Conservation (phyloP, 2,113 vertebrate genomes). For the Okapia johnstoni region DNA sequence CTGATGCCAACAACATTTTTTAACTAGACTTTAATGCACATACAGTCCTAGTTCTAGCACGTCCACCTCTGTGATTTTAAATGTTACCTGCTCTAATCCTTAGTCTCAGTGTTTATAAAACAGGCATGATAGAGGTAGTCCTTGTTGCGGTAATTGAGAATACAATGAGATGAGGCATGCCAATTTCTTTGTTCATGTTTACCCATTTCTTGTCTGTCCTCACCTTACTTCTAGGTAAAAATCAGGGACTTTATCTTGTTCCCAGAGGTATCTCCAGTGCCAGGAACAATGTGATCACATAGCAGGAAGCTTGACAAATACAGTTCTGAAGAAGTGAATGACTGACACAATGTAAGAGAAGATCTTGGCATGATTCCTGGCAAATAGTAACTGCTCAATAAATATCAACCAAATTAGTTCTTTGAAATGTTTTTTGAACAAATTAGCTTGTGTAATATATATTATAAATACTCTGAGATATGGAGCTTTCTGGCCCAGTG, state of each 20-base stretch:
- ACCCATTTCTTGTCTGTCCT: not conserved
- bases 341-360: not conserved
- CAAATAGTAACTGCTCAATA: slow-evolving; percentile 32
- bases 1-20: not conserved
- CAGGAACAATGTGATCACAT: not conserved
- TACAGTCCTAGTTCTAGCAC: not conserved
- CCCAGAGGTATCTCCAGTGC: not conserved
- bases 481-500: not conserved
- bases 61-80: not conserved
- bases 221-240: not conserved
- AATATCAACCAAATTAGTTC: not conserved
- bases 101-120: slow-evolving; percentile 22
- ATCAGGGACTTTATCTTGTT: not conserved
- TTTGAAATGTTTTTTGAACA: not conserved
- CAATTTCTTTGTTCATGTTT: not conserved
- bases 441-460: not conserved
- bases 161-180: not conserved
- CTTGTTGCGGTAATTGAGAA: not conserved
- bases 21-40: not conserved
- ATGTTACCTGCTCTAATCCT: not conserved
- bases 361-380: not conserved
- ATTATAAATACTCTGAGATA: not conserved
- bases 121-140: not conserved
- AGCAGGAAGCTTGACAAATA: not conserved
- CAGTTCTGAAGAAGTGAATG: not conserved